Evolutionary conservation across 2,797 vertebrate genomes (phyloP).

Genomic region (Eulemur mongoz): DNA sequence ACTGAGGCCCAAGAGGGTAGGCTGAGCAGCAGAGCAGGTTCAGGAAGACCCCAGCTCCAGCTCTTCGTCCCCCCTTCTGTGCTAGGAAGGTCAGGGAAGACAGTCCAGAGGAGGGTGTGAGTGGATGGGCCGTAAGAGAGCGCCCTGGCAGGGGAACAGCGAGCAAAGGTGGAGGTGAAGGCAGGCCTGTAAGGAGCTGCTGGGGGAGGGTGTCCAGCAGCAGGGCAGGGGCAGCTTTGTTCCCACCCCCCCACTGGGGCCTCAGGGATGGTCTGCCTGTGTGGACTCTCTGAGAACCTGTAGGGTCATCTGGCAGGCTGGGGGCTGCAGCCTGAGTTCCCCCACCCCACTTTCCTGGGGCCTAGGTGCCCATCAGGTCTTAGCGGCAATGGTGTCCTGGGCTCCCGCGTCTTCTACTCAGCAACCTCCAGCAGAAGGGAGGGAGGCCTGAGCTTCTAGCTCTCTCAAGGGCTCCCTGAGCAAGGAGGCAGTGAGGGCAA

Average conservation of each 20-base stretch:
- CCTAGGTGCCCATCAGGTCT: neutral
- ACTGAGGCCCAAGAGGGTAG: neutral
- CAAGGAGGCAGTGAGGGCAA: conserved; percentile 40
- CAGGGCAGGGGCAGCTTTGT: neutral
- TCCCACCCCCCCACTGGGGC: neutral
- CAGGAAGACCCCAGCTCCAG: neutral
- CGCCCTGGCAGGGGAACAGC: neutral
- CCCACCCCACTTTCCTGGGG: neutral
- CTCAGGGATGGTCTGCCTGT: neutral
- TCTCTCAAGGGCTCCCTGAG: conserved; percentile 57
- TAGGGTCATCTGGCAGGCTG: neutral
- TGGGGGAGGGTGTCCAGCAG: neutral
- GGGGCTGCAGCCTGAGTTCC: neutral
- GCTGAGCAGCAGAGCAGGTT: neutral
- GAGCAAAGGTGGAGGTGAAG: neutral
- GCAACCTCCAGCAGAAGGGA: neutral
- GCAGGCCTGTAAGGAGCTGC: neutral
- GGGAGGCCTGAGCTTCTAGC: neutral
- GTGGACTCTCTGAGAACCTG: neutral
- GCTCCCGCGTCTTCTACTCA: neutral
- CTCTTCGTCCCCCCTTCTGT: neutral
- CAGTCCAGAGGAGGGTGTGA: neutral
- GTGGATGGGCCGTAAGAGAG: neutral
- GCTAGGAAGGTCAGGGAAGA: neutral
- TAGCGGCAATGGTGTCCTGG: neutral